phyloP scores from a whole-genome alignment of 2,797 vertebrate genomes.

The Eulemur albifrons region DNA sequence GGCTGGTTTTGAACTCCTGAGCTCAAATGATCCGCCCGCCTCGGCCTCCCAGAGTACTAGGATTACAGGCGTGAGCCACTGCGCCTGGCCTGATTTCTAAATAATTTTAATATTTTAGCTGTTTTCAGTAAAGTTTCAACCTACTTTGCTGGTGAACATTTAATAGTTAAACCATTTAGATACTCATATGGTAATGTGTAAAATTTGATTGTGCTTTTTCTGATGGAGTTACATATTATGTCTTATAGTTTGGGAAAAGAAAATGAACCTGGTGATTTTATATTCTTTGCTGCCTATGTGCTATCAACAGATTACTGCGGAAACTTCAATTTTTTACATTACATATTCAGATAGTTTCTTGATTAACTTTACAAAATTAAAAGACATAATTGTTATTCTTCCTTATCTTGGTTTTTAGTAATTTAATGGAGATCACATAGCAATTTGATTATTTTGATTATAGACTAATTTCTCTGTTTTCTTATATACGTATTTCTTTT shows the following conservation, averaged over 20 bases:
- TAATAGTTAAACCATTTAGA: slow-evolving; percentile 31
- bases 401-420: background rate
- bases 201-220: slow-evolving; percentile 27
- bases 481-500: slow-evolving; percentile 45
- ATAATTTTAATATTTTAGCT: slow-evolving; percentile 35
- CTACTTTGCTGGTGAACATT: background rate
- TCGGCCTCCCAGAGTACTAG: too few species aligned
- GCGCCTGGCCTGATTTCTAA: background rate
- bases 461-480: slow-evolving; percentile 24
- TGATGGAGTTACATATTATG: background rate
- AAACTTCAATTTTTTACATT: slow-evolving; percentile 1
- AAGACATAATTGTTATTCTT: background rate
- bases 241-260: background rate
- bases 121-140: slow-evolving; percentile 25
- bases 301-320: background rate
- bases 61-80: too few species aligned
- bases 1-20: too few species aligned
- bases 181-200: background rate
- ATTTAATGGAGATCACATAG: background rate
- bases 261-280: slow-evolving; percentile 1
- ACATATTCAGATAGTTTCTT: slow-evolving; percentile 19
- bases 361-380: slow-evolving; percentile 15
- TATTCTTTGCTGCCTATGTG: background rate
- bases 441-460: slow-evolving; percentile 46
- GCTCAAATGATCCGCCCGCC: too few species aligned